Evolutionary conservation across 1,140 invertebrate species (phyloP), one percentile per base, ranked within the genome.

Genomic region (Camponotus vicinus): DNA sequence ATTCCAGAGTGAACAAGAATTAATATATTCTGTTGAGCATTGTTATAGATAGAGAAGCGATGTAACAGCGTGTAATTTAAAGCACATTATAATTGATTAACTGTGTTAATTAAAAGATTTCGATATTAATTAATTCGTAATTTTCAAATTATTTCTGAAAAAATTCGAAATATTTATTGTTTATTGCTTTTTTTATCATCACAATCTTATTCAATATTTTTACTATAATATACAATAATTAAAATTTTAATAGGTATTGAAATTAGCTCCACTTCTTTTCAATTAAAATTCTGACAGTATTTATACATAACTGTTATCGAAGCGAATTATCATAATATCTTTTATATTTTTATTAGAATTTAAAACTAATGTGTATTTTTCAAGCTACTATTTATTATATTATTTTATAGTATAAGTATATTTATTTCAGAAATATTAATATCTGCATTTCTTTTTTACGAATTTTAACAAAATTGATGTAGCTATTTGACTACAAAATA

Each of bases 21-120:
- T 18, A 57, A 63, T 63, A 32, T 27, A n/a, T 6, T 9, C 3
- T 64, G 0, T 32, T n/a, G 9, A 78, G 37, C 8, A 21, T 45
- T 40, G 3, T 52, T 21, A 55, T 21, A 37, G 8, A 52, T 32
- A 40, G 21, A 4, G 27, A 13, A 52, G 6, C 1, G 0, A 42
- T 13, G 9, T 34, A 34, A 15, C 3, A 0, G 40, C 27, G 0
- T 27, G 42, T 37, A 73, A 73, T 82, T 61, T 61, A 42, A 40
- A 45, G 37, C 40, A 37, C 6, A 34, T 67, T 55, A 70, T n/a
- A 61, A 15, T 11, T 83, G 2, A 73, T 82, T 59, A 59, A 42
- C 27, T 27, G 27, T 27, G 0, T 59, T 71, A 71, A 80, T 66
- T n/a, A 57, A 80, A 59, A 64, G 66, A 59, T 13, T 59, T 80